Base-by-base conservation (phyloP, 1,140 invertebrate genomes). In the Aphaenogaster floridana region DNA sequence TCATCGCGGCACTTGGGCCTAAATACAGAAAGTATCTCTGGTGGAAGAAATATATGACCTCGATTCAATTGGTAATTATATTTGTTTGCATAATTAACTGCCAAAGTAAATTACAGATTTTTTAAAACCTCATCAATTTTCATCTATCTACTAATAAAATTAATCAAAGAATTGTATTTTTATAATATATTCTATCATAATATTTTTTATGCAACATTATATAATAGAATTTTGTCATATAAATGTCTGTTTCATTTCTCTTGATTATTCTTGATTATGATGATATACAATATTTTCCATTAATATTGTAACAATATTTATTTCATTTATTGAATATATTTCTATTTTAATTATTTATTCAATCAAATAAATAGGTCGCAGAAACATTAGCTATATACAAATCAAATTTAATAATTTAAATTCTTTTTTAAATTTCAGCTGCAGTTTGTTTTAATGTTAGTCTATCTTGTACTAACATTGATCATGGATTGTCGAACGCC, bases 11-110 rank as follows among this genome's bases (percentile, higher is more conserved):
- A 0, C 92, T 98, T 71, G 97, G 97, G 15, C 97, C 97, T 5
- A 91, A 96, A 34, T 96, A 97, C 86, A 97, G 96, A 91, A 97
- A 97, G 89, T 97, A 97, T 88, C 93, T 98, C 2, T 98, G 97
- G 97, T 98, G 97, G 97, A 98, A 98, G 92, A 97, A 97, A 92
- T 97, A 98, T 93, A 96, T 98, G 94, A 98, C 97, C 0, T 95
- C 95, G 91, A 96, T 98, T 59, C 97, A 98, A 94, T 94, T 98
- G 95, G 97, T 97, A 95, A 95, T 93, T 94, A 87, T 90, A 94
- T 21, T 83, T 17, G 2, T 54, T 66, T 64, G 17, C 17, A 71
- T 66, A 42, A 17, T 64, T 64, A 17, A 36, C 28, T 45, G 2
- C 1, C n/a, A 63, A 68, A 54, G 2, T 4, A 34, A 39, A 61